These are phyloP conservation scores for Dasypolia templi DNA, from an alignment of 2,888 invertebrate genomes.

Conservation along the genomic window DNA sequence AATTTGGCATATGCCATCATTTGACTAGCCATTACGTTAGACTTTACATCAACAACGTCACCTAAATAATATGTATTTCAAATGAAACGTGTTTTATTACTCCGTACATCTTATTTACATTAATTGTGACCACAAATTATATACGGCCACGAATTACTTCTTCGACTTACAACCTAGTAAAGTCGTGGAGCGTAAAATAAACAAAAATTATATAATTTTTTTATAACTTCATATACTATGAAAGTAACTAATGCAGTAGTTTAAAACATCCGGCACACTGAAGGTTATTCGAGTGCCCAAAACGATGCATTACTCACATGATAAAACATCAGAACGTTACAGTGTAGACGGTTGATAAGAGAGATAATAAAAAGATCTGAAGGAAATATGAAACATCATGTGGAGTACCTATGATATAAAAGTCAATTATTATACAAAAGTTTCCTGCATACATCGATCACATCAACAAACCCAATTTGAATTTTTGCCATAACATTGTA, in stretches of 20 bases:
- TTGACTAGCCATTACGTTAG: conserved; percentile 18
- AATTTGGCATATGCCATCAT: neutral
- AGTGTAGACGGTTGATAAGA: neutral
- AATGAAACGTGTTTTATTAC: conserved; percentile 64
- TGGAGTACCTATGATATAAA: neutral
- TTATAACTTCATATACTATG: conserved; percentile 58
- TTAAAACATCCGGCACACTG: neutral
- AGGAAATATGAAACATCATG: neutral
- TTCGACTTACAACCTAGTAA: conserved; percentile 64
- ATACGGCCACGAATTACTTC: conserved; percentile 56
- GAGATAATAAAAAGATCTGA: neutral
- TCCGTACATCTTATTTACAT: conserved; percentile 63
- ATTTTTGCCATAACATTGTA: neutral
- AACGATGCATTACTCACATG: neutral
- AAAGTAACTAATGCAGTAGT: conserved; percentile 34
- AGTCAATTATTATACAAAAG: neutral
- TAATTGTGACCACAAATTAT: conserved; percentile 68
- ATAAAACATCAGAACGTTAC: neutral
- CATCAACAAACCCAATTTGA: neutral
- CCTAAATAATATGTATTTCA: conserved; percentile 50
- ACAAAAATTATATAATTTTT: conserved; percentile 72
- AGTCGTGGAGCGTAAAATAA: conserved; percentile 76
- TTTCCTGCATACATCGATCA: neutral
- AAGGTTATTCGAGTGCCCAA: neutral
- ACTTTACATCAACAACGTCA: conserved; percentile 12